phyloP scores from a whole-genome alignment of 2,888 invertebrate species.

The Zhuqinia jingwanae region DNA sequence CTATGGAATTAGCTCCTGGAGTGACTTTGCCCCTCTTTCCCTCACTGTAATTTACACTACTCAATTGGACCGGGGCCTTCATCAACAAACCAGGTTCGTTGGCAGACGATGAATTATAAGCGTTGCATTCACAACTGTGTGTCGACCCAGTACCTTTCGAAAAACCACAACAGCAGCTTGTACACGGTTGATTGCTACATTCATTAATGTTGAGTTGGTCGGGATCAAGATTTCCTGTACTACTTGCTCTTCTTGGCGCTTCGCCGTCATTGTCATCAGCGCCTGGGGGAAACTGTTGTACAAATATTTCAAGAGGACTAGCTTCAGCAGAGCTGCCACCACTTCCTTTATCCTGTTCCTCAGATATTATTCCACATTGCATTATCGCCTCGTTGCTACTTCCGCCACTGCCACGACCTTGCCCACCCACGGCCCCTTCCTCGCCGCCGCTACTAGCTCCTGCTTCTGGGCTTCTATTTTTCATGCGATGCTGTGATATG shows the following conservation, averaged over 20 bases:
- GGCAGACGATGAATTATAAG: slow-evolving; percentile 8
- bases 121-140: slow-evolving; percentile 5
- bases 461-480: slow-evolving; percentile 78
- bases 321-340: slow-evolving; percentile 78
- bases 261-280: slow-evolving; percentile 79
- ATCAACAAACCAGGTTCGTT: slow-evolving; percentile 44
- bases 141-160: not conserved
- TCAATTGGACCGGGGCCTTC: slow-evolving; percentile 22
- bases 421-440: slow-evolving; percentile 53
- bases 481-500: slow-evolving; percentile 77
- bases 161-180: slow-evolving; percentile 26
- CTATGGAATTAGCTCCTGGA: slow-evolving; percentile 7
- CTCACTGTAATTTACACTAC: slow-evolving; percentile 27
- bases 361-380: slow-evolving; percentile 78
- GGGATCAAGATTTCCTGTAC: slow-evolving; percentile 70
- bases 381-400: slow-evolving; percentile 78
- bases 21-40: not conserved
- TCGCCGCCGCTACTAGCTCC: slow-evolving; percentile 67
- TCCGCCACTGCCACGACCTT: slow-evolving; percentile 77
- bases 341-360: slow-evolving; percentile 77
- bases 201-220: slow-evolving; percentile 58
- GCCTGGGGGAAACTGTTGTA: slow-evolving; percentile 78
- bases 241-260: slow-evolving; percentile 77
- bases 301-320: slow-evolving; percentile 79
- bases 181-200: slow-evolving; percentile 16